phyloP scores from a whole-genome alignment of 2,888 invertebrate species.

The Volucella inflata region DNA sequence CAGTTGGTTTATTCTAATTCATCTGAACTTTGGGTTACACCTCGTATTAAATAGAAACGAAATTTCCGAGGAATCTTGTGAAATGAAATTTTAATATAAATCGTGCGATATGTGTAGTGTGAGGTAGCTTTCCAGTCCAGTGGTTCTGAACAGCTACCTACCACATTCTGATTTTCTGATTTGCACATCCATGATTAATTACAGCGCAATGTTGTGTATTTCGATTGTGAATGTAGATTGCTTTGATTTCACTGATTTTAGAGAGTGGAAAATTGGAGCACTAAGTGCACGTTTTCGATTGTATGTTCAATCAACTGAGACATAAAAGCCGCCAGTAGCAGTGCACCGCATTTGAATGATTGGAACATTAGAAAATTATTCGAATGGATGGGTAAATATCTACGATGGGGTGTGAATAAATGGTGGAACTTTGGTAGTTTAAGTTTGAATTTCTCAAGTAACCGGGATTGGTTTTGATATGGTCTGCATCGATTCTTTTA shows the following conservation, averaged over 20 bases:
- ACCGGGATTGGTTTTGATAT: too few species aligned
- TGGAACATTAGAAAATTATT: background rate
- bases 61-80: constrained; percentile 13
- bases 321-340: constrained; percentile 47
- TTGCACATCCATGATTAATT: constrained; percentile 70
- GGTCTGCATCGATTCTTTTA: too few species aligned
- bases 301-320: constrained; percentile 59
- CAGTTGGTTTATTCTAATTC: constrained; percentile 47
- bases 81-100: constrained; percentile 18
- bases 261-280: constrained; percentile 11
- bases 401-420: background rate
- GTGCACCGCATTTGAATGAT: constrained; percentile 11
- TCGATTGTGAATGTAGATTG: constrained; percentile 49
- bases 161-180: constrained; percentile 57
- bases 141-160: constrained; percentile 45
- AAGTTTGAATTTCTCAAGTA: too few species aligned
- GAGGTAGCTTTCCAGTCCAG: constrained; percentile 41
- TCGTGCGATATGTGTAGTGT: background rate
- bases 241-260: constrained; percentile 64
- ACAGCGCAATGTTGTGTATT: constrained; percentile 67
- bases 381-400: constrained; percentile 1
- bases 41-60: background rate
- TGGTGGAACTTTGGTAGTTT: too few species aligned
- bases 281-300: constrained; percentile 49
- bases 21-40: constrained; percentile 2